phyloP scores from a whole-genome alignment of 2,888 invertebrate species.

The Mesopsocus fuscifrons region DNA sequence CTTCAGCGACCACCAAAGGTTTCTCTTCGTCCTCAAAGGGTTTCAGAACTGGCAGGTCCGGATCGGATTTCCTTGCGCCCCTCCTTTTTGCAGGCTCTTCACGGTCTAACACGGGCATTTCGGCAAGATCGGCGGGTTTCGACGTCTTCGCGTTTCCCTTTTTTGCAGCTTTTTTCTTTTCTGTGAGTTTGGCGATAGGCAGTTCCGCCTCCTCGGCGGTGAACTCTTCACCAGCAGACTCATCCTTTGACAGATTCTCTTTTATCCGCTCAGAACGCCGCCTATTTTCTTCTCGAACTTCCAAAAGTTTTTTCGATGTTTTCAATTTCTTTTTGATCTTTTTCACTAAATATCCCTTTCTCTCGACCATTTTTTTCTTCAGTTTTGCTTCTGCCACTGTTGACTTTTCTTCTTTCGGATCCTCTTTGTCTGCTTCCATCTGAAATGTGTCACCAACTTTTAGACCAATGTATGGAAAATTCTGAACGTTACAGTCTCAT shows the following conservation, averaged over 20 bases:
- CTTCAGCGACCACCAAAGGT: background rate
- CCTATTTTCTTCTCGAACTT: background rate
- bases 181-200: background rate
- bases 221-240: background rate
- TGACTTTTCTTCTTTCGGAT: background rate
- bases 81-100: background rate
- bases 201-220: too few species aligned
- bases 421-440: background rate
- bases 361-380: background rate
- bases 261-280: background rate
- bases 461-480: too few species aligned
- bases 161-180: background rate
- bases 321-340: slow-evolving; percentile 3
- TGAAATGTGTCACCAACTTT: too few species aligned
- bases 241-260: background rate
- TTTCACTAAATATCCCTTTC: background rate
- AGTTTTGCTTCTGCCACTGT: background rate
- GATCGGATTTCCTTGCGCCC: background rate
- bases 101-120: slow-evolving; percentile 5
- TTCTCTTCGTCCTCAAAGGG: slow-evolving; percentile 1
- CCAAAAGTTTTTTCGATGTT: slow-evolving; percentile 1
- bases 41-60: slow-evolving; percentile 3
- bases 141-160: background rate
- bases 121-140: background rate
- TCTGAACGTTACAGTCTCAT: too few species aligned